Conservation (phyloP, 2,113 vertebrate genomes). For the Dendrocopos noguchii region DNA sequence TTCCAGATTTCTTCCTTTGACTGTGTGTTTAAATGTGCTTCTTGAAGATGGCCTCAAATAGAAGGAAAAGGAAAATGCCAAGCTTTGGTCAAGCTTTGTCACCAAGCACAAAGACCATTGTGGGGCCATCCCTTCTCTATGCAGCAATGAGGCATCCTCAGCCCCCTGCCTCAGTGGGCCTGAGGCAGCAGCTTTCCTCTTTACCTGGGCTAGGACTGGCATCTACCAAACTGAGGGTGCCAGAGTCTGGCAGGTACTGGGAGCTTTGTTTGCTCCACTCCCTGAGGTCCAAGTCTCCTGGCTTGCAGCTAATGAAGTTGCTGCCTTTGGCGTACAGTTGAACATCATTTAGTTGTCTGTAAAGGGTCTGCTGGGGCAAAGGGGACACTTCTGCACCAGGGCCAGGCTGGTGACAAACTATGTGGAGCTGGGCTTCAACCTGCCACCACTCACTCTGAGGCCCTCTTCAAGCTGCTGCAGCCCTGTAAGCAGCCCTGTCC, state of each 20-base stretch:
- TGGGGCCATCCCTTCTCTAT: accelerated
- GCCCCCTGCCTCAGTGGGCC: neutral
- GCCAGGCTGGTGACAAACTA: neutral
- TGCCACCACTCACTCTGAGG: neutral
- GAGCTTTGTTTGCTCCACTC: neutral
- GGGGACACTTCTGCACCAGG: accelerated
- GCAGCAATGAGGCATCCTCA: accelerated
- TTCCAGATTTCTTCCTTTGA: neutral
- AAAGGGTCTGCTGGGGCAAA: neutral
- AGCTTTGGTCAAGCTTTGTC: neutral
- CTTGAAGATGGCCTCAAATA: neutral
- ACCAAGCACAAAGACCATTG: accelerated
- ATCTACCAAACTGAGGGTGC: neutral
- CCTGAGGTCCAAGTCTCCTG: accelerated
- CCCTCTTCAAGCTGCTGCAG: neutral
- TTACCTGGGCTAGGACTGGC: neutral
- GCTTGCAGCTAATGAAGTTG: neutral
- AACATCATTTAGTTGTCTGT: neutral
- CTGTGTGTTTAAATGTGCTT: neutral
- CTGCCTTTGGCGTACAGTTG: neutral
- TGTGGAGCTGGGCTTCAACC: neutral
- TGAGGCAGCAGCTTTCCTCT: neutral
- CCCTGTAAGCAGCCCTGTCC: accelerated
- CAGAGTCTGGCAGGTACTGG: neutral
- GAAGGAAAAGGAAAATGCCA: neutral